Percentiles rank a stretch among this genome's conserved stretches.
phyloP scores from a whole-genome alignment of 2,113 vertebrate species.

The Colinus virginianus region DNA sequence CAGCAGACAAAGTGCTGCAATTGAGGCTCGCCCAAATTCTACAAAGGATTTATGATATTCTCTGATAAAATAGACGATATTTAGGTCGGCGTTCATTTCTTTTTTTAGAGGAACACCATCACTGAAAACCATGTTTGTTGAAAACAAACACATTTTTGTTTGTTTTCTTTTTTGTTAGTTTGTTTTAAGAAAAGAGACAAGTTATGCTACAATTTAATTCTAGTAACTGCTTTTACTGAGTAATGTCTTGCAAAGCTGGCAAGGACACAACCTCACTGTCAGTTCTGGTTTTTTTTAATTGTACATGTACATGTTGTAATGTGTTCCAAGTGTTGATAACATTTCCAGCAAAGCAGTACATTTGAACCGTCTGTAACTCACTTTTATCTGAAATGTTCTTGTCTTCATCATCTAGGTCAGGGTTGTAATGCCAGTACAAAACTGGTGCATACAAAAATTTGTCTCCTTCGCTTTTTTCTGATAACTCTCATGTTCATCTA shows the following conservation, averaged over 20 bases:
- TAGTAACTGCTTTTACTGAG: not conserved
- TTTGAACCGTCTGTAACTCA: not conserved
- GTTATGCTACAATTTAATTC: not conserved
- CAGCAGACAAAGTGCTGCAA: not conserved
- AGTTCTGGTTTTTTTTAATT: not conserved
- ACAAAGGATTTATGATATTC: not conserved
- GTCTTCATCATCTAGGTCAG: not conserved
- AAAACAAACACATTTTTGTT: too few relatives aligned
- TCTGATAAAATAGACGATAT: not conserved
- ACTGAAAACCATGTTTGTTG: too few relatives aligned
- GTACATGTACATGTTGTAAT: not conserved
- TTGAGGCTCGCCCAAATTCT: not conserved
- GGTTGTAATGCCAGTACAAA: not conserved
- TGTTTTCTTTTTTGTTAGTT: too few relatives aligned
- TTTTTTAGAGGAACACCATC: not conserved
- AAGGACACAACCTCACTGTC: rapidly evolving
- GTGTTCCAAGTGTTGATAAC: not conserved
- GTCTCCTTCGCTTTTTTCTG: not conserved
- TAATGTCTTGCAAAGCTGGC: not conserved
- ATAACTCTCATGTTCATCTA: not conserved
- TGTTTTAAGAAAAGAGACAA: not conserved
- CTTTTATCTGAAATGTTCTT: not conserved
- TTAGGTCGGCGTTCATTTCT: too few relatives aligned
- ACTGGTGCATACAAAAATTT: not conserved
- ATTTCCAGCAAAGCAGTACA: not conserved